These are phyloP conservation scores for Drosophila repletoides DNA, from an alignment of 1,140 invertebrate genomes.

Conservation along the genomic window DNA sequence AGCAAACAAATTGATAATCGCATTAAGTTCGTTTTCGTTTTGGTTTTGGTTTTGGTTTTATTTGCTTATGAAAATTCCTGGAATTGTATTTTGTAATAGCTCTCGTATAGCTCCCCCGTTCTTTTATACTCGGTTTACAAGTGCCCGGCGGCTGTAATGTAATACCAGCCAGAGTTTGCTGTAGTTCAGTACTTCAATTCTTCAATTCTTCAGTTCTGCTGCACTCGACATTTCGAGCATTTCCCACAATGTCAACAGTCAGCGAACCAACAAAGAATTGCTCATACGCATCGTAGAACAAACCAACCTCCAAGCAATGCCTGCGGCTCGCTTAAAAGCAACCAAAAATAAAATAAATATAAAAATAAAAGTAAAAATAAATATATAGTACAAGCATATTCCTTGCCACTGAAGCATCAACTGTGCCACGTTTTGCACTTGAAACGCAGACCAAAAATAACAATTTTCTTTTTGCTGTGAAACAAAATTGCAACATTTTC, in stretches of 20 bases:
- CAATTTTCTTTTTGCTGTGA: too few relatives aligned
- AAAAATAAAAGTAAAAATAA: background rate
- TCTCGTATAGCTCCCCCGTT: constrained; percentile 17
- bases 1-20: constrained; percentile 46
- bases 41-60: background rate
- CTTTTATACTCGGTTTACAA: constrained; percentile 41
- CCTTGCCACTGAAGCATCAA: too few relatives aligned
- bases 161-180: constrained; percentile 38
- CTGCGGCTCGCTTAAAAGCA: background rate
- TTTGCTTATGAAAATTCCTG: constrained; percentile 50
- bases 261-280: constrained; percentile 43
- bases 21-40: constrained; percentile 24
- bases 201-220: too few relatives aligned
- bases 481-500: too few relatives aligned
- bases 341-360: background rate
- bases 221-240: constrained; percentile 66
- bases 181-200: too few relatives aligned
- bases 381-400: background rate
- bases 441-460: constrained; percentile 17
- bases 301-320: too few relatives aligned
- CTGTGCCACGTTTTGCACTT: constrained; percentile 14
- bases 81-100: constrained; percentile 68
- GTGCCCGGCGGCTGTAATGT: constrained; percentile 42
- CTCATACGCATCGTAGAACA: constrained; percentile 64
- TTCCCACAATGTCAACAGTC: constrained; percentile 70